phyloP scores from a whole-genome alignment of 2,113 vertebrate species.

The Odocoileus virginianus region DNA sequence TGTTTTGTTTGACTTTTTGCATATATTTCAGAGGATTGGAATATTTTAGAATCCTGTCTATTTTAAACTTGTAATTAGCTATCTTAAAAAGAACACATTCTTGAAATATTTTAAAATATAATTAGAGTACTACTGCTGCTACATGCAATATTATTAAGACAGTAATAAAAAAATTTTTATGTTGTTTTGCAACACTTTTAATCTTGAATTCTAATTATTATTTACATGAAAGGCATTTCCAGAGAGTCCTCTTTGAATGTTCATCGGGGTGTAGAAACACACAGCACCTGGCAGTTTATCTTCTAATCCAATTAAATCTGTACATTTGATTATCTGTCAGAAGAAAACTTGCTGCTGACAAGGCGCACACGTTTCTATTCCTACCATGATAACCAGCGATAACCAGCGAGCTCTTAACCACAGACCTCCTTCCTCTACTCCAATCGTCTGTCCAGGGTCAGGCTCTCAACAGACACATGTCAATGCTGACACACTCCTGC shows the following conservation, averaged over 20 bases:
- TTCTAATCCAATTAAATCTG: constrained; percentile 12
- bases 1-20: constrained; percentile 9
- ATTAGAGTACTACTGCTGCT: background rate
- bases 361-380: background rate
- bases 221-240: background rate
- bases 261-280: background rate
- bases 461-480: rapidly evolving
- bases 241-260: background rate
- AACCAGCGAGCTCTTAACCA: background rate
- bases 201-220: constrained; percentile 25
- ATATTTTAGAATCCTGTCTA: constrained; percentile 26
- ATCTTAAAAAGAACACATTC: constrained; percentile 31
- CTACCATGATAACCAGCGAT: background rate
- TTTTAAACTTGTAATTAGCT: constrained; percentile 34
- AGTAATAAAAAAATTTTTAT: background rate
- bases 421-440: background rate
- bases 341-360: constrained; percentile 37
- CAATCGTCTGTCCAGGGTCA: background rate
- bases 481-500: background rate
- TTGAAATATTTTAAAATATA: constrained; percentile 28
- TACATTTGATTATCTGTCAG: background rate
- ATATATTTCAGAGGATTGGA: constrained; percentile 26
- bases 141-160: background rate
- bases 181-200: background rate
- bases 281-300: background rate